phyloP scores from a whole-genome alignment of 2,113 vertebrate species.

The Amphiprion ocellaris region DNA sequence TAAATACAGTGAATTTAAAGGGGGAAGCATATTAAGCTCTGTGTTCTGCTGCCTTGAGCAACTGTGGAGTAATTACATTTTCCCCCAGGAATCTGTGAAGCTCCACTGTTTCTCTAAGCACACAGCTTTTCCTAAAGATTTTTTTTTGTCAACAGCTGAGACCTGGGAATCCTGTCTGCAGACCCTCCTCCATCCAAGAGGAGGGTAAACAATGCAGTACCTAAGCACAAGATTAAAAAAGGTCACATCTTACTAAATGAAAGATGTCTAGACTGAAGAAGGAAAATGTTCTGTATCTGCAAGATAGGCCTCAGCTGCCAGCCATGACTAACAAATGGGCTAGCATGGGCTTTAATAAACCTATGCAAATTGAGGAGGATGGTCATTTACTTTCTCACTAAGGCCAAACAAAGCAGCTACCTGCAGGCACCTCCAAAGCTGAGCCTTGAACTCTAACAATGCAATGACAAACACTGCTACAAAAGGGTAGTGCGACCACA shows the following conservation, averaged over 20 bases:
- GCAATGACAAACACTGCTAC: not conserved
- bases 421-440: not conserved
- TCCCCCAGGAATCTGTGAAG: not conserved
- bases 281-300: not conserved
- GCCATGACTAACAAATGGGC: not conserved
- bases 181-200: not conserved
- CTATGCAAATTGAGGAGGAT: not conserved
- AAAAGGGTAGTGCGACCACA: not conserved
- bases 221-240: conserved; percentile 17
- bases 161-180: not conserved
- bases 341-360: conserved; percentile 7
- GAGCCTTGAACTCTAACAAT: not conserved
- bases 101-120: not conserved
- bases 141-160: conserved; percentile 1
- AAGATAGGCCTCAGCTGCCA: not conserved
- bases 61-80: conserved; percentile 30
- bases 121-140: conserved; percentile 1
- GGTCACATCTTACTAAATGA: not conserved
- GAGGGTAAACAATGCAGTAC: not conserved
- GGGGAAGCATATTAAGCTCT: not conserved
- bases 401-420: not conserved
- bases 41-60: conserved; percentile 37
- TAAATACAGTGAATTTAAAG: conserved; percentile 11
- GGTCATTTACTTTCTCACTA: not conserved
- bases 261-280: no score